Conservation (phyloP, 2,113 vertebrate species). For the Uria lomvia region DNA sequence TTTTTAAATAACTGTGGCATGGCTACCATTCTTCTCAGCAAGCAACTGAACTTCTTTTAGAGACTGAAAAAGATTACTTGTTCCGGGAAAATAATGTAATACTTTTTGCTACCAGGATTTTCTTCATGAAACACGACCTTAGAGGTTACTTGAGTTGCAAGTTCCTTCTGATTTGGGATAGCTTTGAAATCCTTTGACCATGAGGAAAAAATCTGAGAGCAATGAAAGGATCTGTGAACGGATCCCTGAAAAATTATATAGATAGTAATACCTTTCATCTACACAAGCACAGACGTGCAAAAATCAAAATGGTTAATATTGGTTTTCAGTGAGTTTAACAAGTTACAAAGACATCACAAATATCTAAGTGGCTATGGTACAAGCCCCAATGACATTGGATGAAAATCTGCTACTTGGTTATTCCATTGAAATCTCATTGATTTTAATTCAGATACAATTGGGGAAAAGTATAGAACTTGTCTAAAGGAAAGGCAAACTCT, state of each 20-base stretch:
- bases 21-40: conserved; percentile 39
- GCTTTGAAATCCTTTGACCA: neutral
- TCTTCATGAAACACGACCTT: neutral
- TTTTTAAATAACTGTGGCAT: conserved; percentile 63
- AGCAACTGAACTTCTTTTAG: neutral
- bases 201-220: neutral
- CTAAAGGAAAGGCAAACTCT: neutral
- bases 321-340: neutral
- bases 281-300: neutral
- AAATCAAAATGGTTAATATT: neutral
- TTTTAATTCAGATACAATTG: neutral
- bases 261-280: neutral
- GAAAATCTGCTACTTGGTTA: neutral
- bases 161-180: neutral
- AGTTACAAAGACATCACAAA: neutral
- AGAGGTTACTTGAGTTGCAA: neutral
- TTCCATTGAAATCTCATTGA: neutral
- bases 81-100: neutral
- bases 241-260: neutral
- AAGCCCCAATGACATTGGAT: neutral
- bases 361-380: neutral
- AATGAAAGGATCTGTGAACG: neutral
- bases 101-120: neutral
- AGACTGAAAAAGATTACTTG: conserved; percentile 7
- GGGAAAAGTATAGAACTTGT: neutral